These are phyloP conservation scores for Urocolius indicus DNA, from an alignment of 2,113 vertebrate species.

Conservation along the genomic window DNA sequence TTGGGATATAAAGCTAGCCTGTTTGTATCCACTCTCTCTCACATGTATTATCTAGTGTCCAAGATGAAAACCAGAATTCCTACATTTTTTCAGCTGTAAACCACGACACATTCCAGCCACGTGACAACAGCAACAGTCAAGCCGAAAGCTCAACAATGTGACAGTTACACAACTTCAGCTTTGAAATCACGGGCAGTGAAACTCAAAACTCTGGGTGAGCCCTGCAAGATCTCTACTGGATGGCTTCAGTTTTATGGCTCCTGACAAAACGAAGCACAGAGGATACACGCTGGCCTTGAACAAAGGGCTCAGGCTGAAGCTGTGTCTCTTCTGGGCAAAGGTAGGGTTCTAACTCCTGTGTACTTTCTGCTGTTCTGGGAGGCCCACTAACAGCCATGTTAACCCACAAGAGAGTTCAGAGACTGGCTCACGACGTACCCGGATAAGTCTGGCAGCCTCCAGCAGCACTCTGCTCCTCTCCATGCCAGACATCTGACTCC, in stretches of 20 bases:
- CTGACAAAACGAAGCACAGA: not conserved
- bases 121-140: rapidly evolving
- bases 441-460: slow-evolving; percentile 92
- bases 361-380: not conserved
- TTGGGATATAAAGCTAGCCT: not conserved
- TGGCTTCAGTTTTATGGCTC: not conserved
- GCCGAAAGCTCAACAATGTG: not conserved
- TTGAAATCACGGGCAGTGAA: not conserved
- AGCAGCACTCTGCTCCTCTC: slow-evolving; percentile 88
- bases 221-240: not conserved
- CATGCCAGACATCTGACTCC: slow-evolving; percentile 89
- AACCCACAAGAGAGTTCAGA: not conserved
- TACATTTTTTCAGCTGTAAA: not conserved
- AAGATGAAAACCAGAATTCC: not conserved
- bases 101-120: not conserved
- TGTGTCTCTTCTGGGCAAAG: not conserved
- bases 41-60: not conserved
- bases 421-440: slow-evolving; percentile 75
- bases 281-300: not conserved
- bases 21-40: not conserved
- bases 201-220: not conserved
- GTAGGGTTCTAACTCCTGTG: not conserved
- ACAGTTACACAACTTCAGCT: not conserved
- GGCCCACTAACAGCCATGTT: not conserved
- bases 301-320: not conserved